These are phyloP conservation scores for Oxycera nigricornis DNA, from an alignment of 2,888 invertebrate genomes.

Conservation along the genomic window DNA sequence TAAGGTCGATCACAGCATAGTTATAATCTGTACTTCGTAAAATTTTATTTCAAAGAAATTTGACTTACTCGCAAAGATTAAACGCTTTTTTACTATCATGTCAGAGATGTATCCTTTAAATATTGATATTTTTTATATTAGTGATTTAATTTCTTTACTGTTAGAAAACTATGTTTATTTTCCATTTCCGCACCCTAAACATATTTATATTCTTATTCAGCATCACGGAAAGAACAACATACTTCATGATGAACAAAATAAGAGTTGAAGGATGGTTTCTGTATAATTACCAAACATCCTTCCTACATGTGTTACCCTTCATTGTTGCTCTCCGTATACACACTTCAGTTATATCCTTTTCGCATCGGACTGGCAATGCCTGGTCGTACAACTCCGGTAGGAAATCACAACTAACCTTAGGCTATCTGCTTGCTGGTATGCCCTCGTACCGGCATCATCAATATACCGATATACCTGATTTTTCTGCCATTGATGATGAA, in stretches of 20 bases:
- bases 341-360: too few species aligned
- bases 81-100: neutral
- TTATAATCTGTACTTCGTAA: neutral
- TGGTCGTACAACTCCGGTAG: neutral
- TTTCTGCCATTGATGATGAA: conserved; percentile 41
- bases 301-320: too few species aligned
- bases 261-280: too few species aligned
- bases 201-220: too few species aligned
- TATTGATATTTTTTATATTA: neutral
- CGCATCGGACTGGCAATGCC: neutral
- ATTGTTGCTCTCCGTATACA: too few species aligned
- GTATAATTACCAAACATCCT: too few species aligned
- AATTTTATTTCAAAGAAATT: neutral
- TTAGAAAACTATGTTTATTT: too few species aligned
- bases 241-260: too few species aligned
- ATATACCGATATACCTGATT: conserved; percentile 34
- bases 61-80: neutral
- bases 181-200: too few species aligned
- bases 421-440: neutral
- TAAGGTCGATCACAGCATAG: neutral
- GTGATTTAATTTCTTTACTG: neutral
- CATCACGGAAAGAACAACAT: too few species aligned
- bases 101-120: neutral
- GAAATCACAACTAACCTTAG: neutral
- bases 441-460: neutral